Conservation (phyloP, 2,113 vertebrate genomes). For the Siniperca chuatsi region DNA sequence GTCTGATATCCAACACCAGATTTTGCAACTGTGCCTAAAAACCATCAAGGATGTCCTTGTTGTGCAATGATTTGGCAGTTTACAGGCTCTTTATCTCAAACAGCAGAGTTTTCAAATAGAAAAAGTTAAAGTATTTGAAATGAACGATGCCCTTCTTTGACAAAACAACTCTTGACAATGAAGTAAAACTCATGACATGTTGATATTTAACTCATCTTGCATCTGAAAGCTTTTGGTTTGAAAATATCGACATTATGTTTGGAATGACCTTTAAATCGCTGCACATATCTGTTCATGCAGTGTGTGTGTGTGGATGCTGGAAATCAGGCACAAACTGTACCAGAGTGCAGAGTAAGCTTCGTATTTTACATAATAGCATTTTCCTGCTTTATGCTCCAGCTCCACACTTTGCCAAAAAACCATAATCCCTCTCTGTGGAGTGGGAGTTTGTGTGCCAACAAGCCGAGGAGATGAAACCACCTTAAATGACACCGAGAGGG, state of each 20-base stretch:
- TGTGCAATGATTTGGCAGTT: not conserved
- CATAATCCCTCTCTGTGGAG: conserved; percentile 44
- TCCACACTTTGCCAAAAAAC: conserved; percentile 24
- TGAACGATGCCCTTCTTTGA: not conserved
- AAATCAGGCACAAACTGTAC: conserved; percentile 51
- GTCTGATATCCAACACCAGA: conserved; percentile 35
- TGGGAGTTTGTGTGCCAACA: conserved; percentile 32
- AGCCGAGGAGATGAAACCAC: conserved; percentile 37
- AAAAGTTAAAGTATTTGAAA: not conserved
- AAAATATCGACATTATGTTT: not conserved
- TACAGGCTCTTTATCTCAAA: not conserved
- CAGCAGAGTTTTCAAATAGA: too few relatives aligned
- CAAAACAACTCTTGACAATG: not conserved
- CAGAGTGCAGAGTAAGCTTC: conserved; percentile 48
- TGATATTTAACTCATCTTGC: not conserved
- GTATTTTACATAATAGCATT: conserved; percentile 71
- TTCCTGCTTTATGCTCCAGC: conserved; percentile 40
- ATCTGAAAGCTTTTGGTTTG: not conserved
- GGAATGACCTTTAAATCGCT: conserved; percentile 35
- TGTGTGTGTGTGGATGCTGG: conserved; percentile 8
- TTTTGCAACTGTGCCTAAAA: conserved; percentile 7
- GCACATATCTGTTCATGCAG: conserved; percentile 30
- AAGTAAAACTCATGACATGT: not conserved
- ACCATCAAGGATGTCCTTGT: conserved; percentile 36
- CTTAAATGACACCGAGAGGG: conserved; percentile 22